phyloP scores from a whole-genome alignment of 2,113 vertebrate species.

The Platichthys stellatus region DNA sequence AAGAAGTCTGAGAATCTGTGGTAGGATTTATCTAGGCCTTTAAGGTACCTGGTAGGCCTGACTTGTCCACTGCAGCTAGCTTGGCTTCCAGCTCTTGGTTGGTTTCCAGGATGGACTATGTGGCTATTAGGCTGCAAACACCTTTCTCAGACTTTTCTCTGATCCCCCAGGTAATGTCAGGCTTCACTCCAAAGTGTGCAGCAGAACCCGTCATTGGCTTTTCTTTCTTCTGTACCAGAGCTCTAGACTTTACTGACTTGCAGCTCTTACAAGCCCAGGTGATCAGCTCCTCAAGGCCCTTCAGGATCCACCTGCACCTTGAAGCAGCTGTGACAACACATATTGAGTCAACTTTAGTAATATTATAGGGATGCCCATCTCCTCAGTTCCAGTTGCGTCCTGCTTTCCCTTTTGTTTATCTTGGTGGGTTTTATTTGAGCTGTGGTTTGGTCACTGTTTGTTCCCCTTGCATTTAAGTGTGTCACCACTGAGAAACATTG shows the following conservation, averaged over 20 bases:
- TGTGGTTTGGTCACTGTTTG: slow-evolving; percentile 43
- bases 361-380: background rate
- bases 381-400: background rate
- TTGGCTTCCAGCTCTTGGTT: background rate
- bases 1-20: background rate
- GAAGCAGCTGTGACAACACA: background rate
- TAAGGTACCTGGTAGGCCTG: background rate
- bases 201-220: background rate
- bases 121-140: background rate
- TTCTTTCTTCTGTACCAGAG: background rate
- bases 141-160: background rate
- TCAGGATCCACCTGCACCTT: background rate
- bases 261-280: background rate
- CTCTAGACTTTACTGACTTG: background rate
- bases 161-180: background rate
- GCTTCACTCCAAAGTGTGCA: background rate
- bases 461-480: slow-evolving; percentile 33
- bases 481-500: slow-evolving; percentile 60
- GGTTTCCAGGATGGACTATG: background rate
- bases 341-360: background rate
- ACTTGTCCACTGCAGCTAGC: background rate
- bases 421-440: slow-evolving; percentile 25
- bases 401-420: slow-evolving; percentile 33
- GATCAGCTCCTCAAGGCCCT: background rate
- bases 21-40: background rate